Conservation (phyloP, 1,140 invertebrate species). For the Achatina immaculata region DNA sequence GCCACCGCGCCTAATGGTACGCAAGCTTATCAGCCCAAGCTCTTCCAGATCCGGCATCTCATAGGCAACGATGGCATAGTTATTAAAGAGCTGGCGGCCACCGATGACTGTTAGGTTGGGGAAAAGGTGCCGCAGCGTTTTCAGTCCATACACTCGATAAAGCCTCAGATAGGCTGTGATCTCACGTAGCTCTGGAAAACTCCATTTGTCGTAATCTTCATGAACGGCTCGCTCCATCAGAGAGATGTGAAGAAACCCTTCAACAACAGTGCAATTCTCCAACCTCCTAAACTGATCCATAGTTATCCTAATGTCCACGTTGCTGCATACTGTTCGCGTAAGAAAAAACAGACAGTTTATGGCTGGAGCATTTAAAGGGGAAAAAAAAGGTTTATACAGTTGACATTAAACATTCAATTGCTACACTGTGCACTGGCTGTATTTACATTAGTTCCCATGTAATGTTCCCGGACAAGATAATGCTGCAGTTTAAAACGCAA, state of each 20-base stretch:
- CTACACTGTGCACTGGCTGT: no score
- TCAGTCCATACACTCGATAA: constrained; percentile 82
- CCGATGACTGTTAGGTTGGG: constrained; percentile 95
- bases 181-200: constrained; percentile 79
- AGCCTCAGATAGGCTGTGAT: constrained; percentile 83
- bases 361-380: no score
- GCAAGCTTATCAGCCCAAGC: constrained; percentile 86
- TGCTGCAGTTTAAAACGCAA: no score
- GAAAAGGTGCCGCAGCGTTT: constrained; percentile 86
- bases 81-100: constrained; percentile 85
- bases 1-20: constrained; percentile 84
- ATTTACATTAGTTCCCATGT: no score
- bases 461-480: no score
- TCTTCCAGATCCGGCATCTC: constrained; percentile 78
- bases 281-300: constrained; percentile 77
- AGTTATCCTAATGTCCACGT: constrained; percentile 73
- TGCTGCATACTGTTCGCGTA: constrained; percentile 55
- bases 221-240: constrained; percentile 74
- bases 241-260: constrained; percentile 86
- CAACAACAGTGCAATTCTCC: constrained; percentile 85
- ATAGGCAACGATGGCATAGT: constrained; percentile 90
- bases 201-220: constrained; percentile 53
- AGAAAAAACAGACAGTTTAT: constrained; percentile 25
- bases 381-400: no score
- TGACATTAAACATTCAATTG: no score